Conservation (phyloP, 2,113 vertebrate genomes). For the Morphnarchus princeps region DNA sequence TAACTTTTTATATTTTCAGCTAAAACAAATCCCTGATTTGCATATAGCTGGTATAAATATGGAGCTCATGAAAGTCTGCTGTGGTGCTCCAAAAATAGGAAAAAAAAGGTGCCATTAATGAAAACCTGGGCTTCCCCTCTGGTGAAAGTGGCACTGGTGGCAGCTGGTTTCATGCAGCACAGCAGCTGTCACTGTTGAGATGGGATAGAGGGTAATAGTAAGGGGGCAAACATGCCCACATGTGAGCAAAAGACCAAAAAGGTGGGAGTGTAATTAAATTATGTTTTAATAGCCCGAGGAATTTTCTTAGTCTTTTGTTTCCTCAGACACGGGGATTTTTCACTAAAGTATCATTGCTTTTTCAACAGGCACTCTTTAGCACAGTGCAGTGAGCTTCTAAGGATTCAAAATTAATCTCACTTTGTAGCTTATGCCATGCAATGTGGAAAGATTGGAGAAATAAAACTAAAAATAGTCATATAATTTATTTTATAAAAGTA, state of each 20-base stretch:
- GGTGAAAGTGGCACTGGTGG: neutral
- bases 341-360: neutral
- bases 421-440: neutral
- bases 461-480: neutral
- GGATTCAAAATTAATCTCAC: neutral
- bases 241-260: neutral
- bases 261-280: neutral
- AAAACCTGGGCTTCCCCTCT: neutral
- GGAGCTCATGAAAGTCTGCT: neutral
- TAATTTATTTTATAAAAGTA: neutral
- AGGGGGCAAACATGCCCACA: neutral
- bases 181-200: neutral
- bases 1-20: neutral
- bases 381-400: neutral
- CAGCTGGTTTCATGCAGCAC: neutral
- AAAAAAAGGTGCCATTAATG: neutral
- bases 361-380: neutral
- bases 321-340: neutral
- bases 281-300: neutral
- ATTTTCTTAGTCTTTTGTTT: neutral
- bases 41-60: neutral
- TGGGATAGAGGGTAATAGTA: neutral
- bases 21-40: neutral
- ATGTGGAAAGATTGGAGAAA: neutral
- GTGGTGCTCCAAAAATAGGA: neutral